phyloP scores from a whole-genome alignment of 2,113 vertebrate species.

The Silurus meridionalis region DNA sequence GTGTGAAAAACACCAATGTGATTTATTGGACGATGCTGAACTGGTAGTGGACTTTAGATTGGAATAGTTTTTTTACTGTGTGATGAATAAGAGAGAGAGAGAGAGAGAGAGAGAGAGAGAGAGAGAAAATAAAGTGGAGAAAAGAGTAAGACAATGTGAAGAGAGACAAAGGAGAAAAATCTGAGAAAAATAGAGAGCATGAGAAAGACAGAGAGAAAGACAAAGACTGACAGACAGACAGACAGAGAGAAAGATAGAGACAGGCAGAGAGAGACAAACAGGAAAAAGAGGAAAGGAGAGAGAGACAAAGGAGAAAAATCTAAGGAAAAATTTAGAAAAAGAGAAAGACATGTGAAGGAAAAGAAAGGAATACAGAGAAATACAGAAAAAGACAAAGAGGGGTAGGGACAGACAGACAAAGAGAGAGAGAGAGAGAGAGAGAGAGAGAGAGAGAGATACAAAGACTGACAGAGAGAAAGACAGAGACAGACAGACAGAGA shows the following conservation, averaged over 20 bases:
- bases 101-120: not conserved
- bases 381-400: no score
- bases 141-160: not conserved
- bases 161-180: not conserved
- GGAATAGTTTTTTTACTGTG: not conserved
- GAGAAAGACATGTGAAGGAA: no score
- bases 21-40: not conserved
- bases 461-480: not conserved
- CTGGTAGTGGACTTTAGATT: not conserved
- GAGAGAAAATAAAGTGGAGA: not conserved
- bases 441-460: not conserved
- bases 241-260: not conserved
- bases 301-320: not conserved
- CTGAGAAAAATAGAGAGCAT: not conserved
- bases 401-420: not conserved
- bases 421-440: not conserved
- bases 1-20: not conserved
- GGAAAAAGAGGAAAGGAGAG: not conserved
- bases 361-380: not conserved
- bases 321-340: no score
- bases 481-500: not conserved
- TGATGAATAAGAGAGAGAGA: not conserved
- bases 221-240: not conserved
- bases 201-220: not conserved
- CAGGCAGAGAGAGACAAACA: not conserved